Percentiles rank a stretch among this genome's conserved stretches.
Conservation (phyloP, 2,888 invertebrate genomes). For the Aquatica leii region DNA sequence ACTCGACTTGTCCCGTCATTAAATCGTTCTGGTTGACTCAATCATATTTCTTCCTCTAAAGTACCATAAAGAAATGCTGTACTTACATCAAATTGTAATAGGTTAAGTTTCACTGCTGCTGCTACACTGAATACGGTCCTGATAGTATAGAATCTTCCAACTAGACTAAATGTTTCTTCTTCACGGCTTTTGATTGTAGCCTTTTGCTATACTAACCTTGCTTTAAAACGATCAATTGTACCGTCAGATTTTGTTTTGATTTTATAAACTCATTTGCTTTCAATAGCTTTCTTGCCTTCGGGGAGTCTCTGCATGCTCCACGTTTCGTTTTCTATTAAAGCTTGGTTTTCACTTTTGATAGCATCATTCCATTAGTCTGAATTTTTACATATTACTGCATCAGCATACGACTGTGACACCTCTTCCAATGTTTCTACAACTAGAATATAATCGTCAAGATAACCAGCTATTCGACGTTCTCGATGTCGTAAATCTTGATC, state of each 20-base stretch:
- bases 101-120: constrained; percentile 41
- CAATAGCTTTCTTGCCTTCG: constrained; percentile 41
- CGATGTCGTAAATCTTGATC: not conserved
- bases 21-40: constrained; percentile 39
- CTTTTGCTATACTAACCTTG: constrained; percentile 47
- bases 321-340: constrained; percentile 48
- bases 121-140: constrained; percentile 44
- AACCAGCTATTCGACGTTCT: not conserved
- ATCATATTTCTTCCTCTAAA: constrained; percentile 34
- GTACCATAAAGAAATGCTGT: constrained; percentile 43
- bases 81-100: constrained; percentile 47
- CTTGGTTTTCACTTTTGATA: constrained; percentile 44
- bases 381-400: constrained; percentile 13
- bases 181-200: constrained; percentile 43
- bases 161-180: constrained; percentile 48
- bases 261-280: constrained; percentile 47
- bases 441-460: not conserved
- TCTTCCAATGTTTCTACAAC: not conserved
- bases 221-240: constrained; percentile 45
- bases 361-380: constrained; percentile 29
- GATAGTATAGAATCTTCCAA: constrained; percentile 43
- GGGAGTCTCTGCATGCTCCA: constrained; percentile 45
- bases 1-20: constrained; percentile 12
- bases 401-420: constrained; percentile 10
- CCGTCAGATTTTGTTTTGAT: constrained; percentile 48